These are phyloP conservation scores for Oxyura jamaicensis DNA, from an alignment of 2,113 vertebrate genomes.

Conservation along the genomic window DNA sequence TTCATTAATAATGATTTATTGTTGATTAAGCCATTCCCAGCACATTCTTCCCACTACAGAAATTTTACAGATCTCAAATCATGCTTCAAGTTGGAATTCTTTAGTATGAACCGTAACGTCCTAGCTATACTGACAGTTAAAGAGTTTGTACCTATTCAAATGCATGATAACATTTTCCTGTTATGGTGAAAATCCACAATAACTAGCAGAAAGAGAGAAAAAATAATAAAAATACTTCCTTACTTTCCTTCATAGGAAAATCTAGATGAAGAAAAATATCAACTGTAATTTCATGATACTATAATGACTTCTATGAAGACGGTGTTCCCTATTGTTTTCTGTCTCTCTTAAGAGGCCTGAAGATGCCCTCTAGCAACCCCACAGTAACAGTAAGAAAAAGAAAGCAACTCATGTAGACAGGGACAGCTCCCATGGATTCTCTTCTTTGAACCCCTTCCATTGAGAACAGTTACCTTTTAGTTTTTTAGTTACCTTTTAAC, in stretches of 20 bases:
- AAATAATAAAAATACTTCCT: neutral
- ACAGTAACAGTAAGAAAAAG: neutral
- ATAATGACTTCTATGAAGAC: neutral
- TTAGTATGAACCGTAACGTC: neutral
- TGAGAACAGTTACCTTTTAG: neutral
- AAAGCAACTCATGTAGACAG: neutral
- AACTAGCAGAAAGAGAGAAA: neutral
- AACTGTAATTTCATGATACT: neutral
- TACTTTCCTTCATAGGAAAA: neutral
- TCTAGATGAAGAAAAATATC: neutral
- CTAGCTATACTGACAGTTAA: neutral
- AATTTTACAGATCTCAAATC: neutral
- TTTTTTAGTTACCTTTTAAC: neutral
- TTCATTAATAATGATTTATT: neutral
- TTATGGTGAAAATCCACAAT: neutral
- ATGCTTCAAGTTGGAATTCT: neutral
- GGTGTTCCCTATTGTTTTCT: neutral
- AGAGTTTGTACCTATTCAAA: neutral
- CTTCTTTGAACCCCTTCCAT: neutral
- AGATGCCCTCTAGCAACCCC: neutral
- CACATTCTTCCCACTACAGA: accelerated
- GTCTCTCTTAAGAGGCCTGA: neutral
- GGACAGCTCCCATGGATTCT: neutral
- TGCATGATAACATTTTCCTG: neutral
- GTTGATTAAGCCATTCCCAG: neutral